Evolutionary conservation across 92 coral and sea anemone genomes (phyloP).

Genomic region (Phenganax stokvisi): DNA sequence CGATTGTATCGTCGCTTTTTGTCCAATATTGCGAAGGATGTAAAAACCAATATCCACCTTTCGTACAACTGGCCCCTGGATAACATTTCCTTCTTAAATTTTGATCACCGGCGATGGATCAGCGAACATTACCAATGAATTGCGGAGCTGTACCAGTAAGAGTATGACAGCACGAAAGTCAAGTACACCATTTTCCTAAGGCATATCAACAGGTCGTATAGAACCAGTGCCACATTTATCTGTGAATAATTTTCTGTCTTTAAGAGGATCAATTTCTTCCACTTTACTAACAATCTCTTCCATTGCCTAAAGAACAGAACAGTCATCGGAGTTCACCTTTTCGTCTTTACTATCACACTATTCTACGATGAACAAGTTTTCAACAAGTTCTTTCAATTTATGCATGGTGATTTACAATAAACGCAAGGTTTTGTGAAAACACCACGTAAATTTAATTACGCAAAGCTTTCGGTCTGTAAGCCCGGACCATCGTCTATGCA

Average conservation of each 20-base stretch:
- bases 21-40: too few relatives aligned
- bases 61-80: neutral
- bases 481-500: too few relatives aligned
- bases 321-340: neutral
- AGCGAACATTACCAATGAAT: too few relatives aligned
- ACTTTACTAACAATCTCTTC: constrained; percentile 36
- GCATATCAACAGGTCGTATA: constrained; percentile 37
- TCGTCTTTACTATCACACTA: neutral
- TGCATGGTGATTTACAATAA: too few relatives aligned
- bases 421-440: too few relatives aligned
- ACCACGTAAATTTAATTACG: too few relatives aligned
- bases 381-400: too few relatives aligned
- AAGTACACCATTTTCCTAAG: neutral
- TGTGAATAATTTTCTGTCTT: constrained; percentile 28
- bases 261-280: constrained; percentile 28
- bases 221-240: constrained; percentile 36
- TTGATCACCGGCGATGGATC: too few relatives aligned
- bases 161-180: neutral
- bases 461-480: too few relatives aligned
- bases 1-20: too few relatives aligned
- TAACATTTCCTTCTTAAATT: neutral
- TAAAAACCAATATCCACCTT: too few relatives aligned
- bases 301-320: constrained; percentile 17
- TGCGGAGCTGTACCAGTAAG: too few relatives aligned
- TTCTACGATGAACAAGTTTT: neutral